Conservation (phyloP, 2,113 vertebrate genomes). For the Centropus unirufus region DNA sequence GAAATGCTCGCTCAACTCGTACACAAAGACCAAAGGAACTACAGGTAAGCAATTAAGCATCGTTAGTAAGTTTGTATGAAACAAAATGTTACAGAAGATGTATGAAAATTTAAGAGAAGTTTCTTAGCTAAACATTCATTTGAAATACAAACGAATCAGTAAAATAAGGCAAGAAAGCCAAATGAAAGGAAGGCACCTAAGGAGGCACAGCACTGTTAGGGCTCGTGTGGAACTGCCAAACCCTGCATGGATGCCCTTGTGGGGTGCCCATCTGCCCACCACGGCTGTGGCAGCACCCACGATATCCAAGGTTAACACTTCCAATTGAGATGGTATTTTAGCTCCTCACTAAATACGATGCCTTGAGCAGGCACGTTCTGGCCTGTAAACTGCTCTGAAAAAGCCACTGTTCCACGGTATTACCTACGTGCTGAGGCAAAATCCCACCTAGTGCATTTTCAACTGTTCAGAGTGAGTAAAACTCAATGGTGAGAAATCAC, state of each 20-base stretch:
- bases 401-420: fast-evolving
- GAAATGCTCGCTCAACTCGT: neutral
- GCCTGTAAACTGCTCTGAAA: neutral
- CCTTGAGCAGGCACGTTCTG: neutral
- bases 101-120: neutral
- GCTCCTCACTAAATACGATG: neutral
- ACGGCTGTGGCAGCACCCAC: neutral
- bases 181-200: neutral
- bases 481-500: neutral
- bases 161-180: neutral
- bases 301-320: neutral
- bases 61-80: constrained; percentile 6
- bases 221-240: neutral
- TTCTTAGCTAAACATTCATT: neutral
- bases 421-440: neutral
- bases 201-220: neutral
- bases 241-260: neutral
- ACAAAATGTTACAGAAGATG: neutral
- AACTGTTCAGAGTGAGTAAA: neutral
- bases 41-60: neutral
- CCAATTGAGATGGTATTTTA: neutral
- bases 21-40: neutral
- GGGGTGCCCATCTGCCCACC: neutral
- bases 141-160: neutral
- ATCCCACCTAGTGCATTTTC: neutral